Evolutionary conservation across 2,113 vertebrate genomes (phyloP).

Genomic region (Tachuris rubrigastra): DNA sequence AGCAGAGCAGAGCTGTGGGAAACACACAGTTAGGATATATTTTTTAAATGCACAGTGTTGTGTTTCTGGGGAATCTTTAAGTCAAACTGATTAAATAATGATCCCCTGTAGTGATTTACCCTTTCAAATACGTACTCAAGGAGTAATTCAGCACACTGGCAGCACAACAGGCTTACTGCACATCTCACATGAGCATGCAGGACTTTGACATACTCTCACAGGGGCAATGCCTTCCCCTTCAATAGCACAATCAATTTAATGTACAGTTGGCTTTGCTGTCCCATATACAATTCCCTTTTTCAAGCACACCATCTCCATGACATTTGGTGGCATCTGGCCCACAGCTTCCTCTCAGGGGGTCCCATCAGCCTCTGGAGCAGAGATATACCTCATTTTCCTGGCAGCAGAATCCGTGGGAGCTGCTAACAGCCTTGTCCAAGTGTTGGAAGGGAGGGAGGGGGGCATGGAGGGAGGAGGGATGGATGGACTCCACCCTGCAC

Average conservation of each 20-base stretch:
- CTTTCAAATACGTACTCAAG: neutral
- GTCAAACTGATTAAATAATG: neutral
- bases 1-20: neutral
- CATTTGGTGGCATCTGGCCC: neutral
- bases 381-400: neutral
- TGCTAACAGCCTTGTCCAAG: fast-evolving
- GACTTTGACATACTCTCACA: neutral
- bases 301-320: fast-evolving
- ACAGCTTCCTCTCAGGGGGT: neutral
- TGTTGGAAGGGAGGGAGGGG: neutral
- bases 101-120: neutral
- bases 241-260: neutral
- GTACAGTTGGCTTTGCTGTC: neutral
- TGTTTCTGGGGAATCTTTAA: constrained; percentile 3
- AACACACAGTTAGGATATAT: neutral
- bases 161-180: neutral
- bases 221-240: neutral
- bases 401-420: neutral
- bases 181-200: neutral
- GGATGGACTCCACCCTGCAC: neutral
- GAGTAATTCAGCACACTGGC: neutral
- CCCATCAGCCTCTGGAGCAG: neutral
- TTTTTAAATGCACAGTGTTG: neutral
- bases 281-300: neutral
- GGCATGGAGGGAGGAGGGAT: neutral